Evolutionary conservation across 2,113 vertebrate species (phyloP).

Genomic region (Naja naja): DNA sequence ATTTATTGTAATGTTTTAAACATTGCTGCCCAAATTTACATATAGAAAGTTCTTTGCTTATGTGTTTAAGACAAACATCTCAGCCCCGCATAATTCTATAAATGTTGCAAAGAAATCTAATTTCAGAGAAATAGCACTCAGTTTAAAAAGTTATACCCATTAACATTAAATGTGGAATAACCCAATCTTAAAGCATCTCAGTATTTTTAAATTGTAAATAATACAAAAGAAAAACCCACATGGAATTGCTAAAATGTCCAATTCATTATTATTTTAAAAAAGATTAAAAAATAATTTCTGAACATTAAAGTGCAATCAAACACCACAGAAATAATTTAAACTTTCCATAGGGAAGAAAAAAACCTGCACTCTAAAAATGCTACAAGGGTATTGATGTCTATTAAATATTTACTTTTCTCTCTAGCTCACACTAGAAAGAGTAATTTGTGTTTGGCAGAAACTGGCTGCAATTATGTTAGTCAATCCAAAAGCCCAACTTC

Average conservation of each 20-base stretch:
- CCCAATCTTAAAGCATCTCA: slow-evolving; percentile 35
- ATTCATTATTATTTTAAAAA: slow-evolving; percentile 73
- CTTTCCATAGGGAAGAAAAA: slow-evolving; percentile 65
- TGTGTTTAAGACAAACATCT: not conserved
- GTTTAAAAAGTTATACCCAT: slow-evolving; percentile 42
- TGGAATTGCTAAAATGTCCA: slow-evolving; percentile 57
- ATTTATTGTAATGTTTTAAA: not conserved
- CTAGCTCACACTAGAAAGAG: slow-evolving; percentile 78
- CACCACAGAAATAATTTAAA: slow-evolving; percentile 74
- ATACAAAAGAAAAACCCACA: slow-evolving; percentile 64
- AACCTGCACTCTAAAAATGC: slow-evolving; percentile 67
- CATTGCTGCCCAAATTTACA: not conserved
- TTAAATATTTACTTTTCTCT: slow-evolving; percentile 88
- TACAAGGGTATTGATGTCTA: slow-evolving; percentile 79
- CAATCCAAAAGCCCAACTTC: slow-evolving; percentile 84
- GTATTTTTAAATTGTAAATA: slow-evolving; percentile 63
- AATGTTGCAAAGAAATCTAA: slow-evolving; percentile 32
- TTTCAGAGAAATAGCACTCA: slow-evolving; percentile 36
- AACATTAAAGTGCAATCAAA: slow-evolving; percentile 75
- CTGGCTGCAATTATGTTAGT: slow-evolving; percentile 82
- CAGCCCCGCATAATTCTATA: slow-evolving; percentile 15
- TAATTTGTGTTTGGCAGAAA: slow-evolving; percentile 83
- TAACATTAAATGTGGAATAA: slow-evolving; percentile 49
- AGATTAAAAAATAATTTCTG: slow-evolving; percentile 77
- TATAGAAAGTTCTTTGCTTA: not conserved